phyloP scores from a whole-genome alignment of 2,888 invertebrate genomes.

The Netelia melanura region DNA sequence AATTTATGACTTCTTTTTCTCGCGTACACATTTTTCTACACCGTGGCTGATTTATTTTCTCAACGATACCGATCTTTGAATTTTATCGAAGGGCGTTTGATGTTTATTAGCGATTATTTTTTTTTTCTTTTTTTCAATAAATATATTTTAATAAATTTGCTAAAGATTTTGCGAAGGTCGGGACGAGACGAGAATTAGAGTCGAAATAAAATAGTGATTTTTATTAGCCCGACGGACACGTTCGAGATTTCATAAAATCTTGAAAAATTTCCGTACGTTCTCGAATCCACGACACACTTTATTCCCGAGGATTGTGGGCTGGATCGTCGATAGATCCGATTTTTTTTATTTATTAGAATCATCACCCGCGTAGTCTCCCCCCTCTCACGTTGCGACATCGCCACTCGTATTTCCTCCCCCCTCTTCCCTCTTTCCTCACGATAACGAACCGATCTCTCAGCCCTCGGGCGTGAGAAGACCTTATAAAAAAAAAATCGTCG shows the following conservation, averaged over 20 bases:
- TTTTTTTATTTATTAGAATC: background rate
- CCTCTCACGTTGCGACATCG: constrained; percentile 18
- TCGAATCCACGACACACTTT: too few species aligned
- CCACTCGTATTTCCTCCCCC: constrained; percentile 55
- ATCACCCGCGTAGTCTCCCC: background rate
- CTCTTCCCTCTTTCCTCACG: constrained; percentile 26
- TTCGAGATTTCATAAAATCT: too few species aligned
- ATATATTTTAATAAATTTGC: too few species aligned
- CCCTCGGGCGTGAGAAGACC: constrained; percentile 39
- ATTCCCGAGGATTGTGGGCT: too few species aligned
- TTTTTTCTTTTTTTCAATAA: too few species aligned
- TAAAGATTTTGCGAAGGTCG: too few species aligned
- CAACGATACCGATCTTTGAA: background rate
- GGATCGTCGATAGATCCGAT: background rate
- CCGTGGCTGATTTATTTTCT: constrained; percentile 5
- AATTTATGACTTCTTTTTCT: too few species aligned
- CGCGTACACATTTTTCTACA: background rate
- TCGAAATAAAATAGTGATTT: too few species aligned
- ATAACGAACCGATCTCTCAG: constrained; percentile 70
- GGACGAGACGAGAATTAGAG: too few species aligned
- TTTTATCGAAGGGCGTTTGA: background rate
- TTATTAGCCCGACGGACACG: too few species aligned
- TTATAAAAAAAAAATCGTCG: constrained; percentile 20
- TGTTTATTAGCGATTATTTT: too few species aligned
- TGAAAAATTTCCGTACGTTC: too few species aligned